Conservation (phyloP, 2,113 vertebrate genomes). For the Phylloscopus whistleri region DNA sequence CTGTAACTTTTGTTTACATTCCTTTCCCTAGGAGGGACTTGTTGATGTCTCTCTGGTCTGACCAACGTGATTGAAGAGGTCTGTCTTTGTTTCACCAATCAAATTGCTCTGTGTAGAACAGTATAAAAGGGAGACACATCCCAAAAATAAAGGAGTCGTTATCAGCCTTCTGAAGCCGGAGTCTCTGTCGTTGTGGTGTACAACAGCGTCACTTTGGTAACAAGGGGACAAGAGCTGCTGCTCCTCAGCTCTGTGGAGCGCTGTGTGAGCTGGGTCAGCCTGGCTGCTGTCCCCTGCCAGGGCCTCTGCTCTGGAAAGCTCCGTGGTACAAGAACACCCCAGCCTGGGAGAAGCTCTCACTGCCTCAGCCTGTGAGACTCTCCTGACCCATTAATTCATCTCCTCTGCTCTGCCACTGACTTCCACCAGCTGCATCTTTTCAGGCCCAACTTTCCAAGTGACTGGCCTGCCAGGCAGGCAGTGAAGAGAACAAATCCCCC, state of each 20-base stretch:
- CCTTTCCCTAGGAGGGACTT: too few relatives aligned
- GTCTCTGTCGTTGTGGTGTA: too few relatives aligned
- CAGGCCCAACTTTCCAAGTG: background rate
- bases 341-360: background rate
- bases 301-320: background rate
- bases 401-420: background rate
- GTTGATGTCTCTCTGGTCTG: too few relatives aligned
- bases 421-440: background rate
- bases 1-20: too few relatives aligned
- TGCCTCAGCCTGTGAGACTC: accelerated
- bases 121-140: too few relatives aligned
- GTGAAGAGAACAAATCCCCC: accelerated
- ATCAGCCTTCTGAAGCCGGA: too few relatives aligned
- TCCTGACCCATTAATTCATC: background rate
- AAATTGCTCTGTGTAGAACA: too few relatives aligned
- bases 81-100: too few relatives aligned
- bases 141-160: too few relatives aligned
- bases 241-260: background rate
- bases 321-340: background rate
- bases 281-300: background rate
- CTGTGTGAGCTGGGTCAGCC: background rate
- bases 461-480: background rate
- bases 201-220: background rate
- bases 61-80: too few relatives aligned
- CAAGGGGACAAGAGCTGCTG: background rate